These are phyloP conservation scores for Micromys minutus DNA, from an alignment of 2,113 vertebrate species.

Conservation along the genomic window DNA sequence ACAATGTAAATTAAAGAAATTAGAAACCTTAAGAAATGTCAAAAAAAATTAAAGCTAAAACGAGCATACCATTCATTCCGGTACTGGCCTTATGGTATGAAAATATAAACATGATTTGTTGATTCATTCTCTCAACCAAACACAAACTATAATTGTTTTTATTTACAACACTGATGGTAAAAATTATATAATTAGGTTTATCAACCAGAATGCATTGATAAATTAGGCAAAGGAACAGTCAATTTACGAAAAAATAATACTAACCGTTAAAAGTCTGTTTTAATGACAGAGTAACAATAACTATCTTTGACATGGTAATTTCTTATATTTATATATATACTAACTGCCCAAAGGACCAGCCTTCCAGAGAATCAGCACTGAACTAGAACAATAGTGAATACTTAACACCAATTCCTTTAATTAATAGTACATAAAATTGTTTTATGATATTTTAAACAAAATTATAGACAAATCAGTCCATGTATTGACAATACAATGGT, in stretches of 20 bases:
- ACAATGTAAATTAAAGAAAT: background rate
- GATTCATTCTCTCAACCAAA: background rate
- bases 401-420: background rate
- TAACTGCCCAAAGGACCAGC: background rate
- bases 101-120: background rate
- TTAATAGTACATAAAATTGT: background rate
- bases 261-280: background rate
- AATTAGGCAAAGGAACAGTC: background rate
- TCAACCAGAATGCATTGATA: background rate
- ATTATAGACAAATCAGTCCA: background rate
- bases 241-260: background rate
- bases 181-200: background rate
- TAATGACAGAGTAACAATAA: background rate
- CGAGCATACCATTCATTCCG: background rate
- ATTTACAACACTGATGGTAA: background rate
- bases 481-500: background rate
- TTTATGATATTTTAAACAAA: constrained; percentile 48
- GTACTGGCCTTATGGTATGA: background rate
- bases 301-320: background rate
- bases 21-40: background rate
- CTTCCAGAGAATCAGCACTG: background rate
- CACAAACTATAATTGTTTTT: background rate
- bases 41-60: background rate
- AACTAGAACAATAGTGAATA: background rate
- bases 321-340: background rate